phyloP scores from a whole-genome alignment of 2,113 vertebrate species.

The Thinocorus orbignyianus region DNA sequence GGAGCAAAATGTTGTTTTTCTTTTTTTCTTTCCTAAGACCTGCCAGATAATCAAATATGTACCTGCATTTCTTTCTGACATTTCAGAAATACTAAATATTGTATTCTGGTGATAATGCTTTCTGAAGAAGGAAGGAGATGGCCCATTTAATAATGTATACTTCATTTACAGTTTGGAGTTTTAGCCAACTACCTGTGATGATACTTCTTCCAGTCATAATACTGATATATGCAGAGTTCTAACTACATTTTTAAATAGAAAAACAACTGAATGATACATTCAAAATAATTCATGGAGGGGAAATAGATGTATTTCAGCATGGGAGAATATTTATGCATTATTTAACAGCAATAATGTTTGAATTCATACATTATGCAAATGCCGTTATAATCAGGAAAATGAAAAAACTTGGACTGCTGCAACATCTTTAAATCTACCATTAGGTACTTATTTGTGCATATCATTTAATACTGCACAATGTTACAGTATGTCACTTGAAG shows the following conservation, averaged over 20 bases:
- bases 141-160: slow-evolving; percentile 71
- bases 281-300: slow-evolving; percentile 77
- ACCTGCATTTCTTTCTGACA: slow-evolving; percentile 54
- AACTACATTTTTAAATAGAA: slow-evolving; percentile 73
- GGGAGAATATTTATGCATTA: slow-evolving; percentile 85
- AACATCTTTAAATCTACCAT: slow-evolving; percentile 75
- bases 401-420: slow-evolving; percentile 74
- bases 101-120: slow-evolving; percentile 48
- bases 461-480: slow-evolving; percentile 63
- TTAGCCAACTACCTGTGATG: slow-evolving; percentile 53
- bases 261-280: slow-evolving; percentile 72
- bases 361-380: slow-evolving; percentile 87
- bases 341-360: slow-evolving; percentile 84
- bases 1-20: slow-evolving; percentile 6
- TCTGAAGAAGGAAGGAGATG: slow-evolving; percentile 39
- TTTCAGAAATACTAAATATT: slow-evolving; percentile 61
- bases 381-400: slow-evolving; percentile 79
- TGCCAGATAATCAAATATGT: slow-evolving; percentile 48
- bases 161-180: slow-evolving; percentile 70
- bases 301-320: slow-evolving; percentile 78
- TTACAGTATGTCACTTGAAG: slow-evolving; percentile 33
- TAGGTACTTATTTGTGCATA: slow-evolving; percentile 77
- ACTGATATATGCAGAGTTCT: slow-evolving; percentile 63
- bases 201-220: slow-evolving; percentile 61
- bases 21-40: not conserved